Conservation (phyloP, 1,140 invertebrate genomes). For the Dreissena polymorpha region DNA sequence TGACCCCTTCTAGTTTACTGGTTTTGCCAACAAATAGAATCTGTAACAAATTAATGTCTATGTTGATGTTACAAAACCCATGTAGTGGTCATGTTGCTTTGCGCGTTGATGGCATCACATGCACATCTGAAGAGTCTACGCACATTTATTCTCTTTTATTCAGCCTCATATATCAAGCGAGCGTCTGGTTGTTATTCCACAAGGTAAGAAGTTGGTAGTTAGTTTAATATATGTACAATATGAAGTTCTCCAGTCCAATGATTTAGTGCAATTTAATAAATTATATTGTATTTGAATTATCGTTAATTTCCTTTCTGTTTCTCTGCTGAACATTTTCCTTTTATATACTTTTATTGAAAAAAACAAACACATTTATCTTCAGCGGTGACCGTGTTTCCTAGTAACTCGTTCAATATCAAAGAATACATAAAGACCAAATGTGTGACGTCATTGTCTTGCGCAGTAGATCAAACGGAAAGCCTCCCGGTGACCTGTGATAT, state of each 20-base stretch:
- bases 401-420: conserved; percentile 8
- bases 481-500: not conserved
- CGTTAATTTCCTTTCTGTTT: not conserved
- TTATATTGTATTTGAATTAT: not conserved
- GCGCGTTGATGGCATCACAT: not conserved
- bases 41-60: not conserved
- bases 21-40: not conserved
- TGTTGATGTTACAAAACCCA: not conserved
- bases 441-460: not conserved
- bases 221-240: not conserved
- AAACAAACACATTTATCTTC: not conserved
- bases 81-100: not conserved
- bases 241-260: not conserved
- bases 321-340: not conserved
- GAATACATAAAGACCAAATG: not conserved
- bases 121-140: not conserved
- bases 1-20: no score
- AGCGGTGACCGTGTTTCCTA: conserved; percentile 27
- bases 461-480: not conserved
- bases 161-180: conserved; percentile 1
- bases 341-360: no score
- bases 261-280: not conserved
- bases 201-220: conserved; percentile 23
- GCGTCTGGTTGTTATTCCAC: conserved; percentile 27
- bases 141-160: not conserved